Evolutionary conservation across 2,888 invertebrate genomes (phyloP).

Genomic region (Fragum fragum): DNA sequence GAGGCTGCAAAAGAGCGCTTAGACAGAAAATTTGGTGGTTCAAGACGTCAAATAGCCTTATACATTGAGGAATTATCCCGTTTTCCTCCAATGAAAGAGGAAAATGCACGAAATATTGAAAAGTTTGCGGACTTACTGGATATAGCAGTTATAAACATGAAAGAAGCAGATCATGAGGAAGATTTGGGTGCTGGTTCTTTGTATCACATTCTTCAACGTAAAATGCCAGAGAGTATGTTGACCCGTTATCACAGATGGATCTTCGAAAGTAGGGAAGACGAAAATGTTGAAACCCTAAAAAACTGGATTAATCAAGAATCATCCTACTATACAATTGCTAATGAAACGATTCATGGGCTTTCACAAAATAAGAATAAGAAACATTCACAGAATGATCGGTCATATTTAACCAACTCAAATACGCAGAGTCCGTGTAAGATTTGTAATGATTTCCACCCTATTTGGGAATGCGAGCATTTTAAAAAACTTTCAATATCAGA

Average conservation of each 20-base stretch:
- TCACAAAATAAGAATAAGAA: too few relatives aligned
- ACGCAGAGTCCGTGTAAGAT: constrained; percentile 27
- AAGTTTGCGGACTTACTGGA: constrained; percentile 1
- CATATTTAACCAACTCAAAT: background rate
- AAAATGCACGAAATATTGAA: background rate
- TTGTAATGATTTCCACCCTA: constrained; percentile 27
- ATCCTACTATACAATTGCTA: too few relatives aligned
- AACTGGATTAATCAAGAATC: too few relatives aligned
- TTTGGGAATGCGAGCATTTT: constrained; percentile 41
- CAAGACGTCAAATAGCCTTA: background rate
- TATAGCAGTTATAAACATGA: constrained; percentile 13
- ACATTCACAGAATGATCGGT: too few relatives aligned
- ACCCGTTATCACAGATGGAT: constrained; percentile 43
- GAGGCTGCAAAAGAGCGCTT: constrained; percentile 8
- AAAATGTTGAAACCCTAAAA: constrained; percentile 16
- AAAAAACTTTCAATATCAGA: background rate
- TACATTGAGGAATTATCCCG: constrained; percentile 2
- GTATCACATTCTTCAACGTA: constrained; percentile 3
- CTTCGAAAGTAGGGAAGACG: constrained; percentile 31
- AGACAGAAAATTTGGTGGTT: constrained; percentile 10
- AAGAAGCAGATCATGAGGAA: constrained; percentile 11
- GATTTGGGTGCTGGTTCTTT: constrained; percentile 9
- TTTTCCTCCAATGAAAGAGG: constrained; percentile 9
- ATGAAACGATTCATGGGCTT: too few relatives aligned
- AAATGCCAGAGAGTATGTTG: constrained; percentile 44